Conservation (phyloP, 2,797 vertebrate species). For the Tympanoctomys barrerae region DNA sequence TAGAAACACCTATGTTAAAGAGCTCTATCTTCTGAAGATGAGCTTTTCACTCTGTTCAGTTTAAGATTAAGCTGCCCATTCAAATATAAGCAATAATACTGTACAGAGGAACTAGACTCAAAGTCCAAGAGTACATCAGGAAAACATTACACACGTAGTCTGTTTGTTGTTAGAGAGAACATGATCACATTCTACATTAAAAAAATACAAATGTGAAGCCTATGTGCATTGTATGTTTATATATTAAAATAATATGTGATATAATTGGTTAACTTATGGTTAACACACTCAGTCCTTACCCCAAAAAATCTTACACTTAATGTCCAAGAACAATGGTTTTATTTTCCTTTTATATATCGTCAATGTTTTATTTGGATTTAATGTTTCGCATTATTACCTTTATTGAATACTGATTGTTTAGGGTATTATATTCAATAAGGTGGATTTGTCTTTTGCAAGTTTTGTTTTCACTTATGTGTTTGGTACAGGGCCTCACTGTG, state of each 20-base stretch:
- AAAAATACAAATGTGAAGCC: not conserved
- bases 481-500: too few relatives aligned
- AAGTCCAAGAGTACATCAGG: not conserved
- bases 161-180: not conserved
- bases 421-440: not conserved
- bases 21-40: constrained; percentile 52
- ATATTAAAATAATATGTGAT: not conserved
- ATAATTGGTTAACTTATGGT: not conserved
- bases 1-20: constrained; percentile 66
- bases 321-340: not conserved
- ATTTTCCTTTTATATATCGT: not conserved
- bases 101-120: not conserved
- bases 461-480: not conserved
- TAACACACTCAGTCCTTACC: not conserved
- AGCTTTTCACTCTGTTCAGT: not conserved
- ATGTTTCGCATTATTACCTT: not conserved
- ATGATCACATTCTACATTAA: not conserved
- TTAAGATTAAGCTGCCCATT: constrained; percentile 45
- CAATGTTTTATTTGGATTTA: not conserved
- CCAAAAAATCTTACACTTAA: not conserved
- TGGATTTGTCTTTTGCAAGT: not conserved
- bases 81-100: not conserved
- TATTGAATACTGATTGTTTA: not conserved
- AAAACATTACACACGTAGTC: not conserved
- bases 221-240: not conserved